A percentile compares a stretch with the other conserved stretches of the same genome.
phyloP scores from a whole-genome alignment of 1,140 invertebrate species.

The Drosophila parabipectinata region DNA sequence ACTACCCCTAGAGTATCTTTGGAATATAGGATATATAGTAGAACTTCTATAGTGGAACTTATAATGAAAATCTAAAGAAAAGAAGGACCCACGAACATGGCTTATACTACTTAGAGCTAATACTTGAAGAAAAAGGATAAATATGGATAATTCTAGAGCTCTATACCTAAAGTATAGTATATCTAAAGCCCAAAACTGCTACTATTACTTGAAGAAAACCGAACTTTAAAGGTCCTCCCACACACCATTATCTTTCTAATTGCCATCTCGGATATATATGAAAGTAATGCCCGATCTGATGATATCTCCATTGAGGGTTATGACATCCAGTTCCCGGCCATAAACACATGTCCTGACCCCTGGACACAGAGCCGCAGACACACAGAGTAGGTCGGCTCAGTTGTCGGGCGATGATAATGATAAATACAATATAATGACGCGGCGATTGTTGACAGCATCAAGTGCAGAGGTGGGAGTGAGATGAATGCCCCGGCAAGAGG shows the following conservation, averaged over 20 bases:
- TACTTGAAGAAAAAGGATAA: too few species aligned
- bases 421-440: slow-evolving; percentile 80
- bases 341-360: slow-evolving; percentile 10
- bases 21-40: too few species aligned
- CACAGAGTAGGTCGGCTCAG: slow-evolving; percentile 7
- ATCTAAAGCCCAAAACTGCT: too few species aligned
- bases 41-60: too few species aligned
- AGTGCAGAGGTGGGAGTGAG: slow-evolving; percentile 42
- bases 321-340: background rate
- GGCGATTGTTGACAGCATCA: slow-evolving; percentile 74
- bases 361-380: background rate
- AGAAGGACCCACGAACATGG: too few species aligned
- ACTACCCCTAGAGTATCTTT: too few species aligned
- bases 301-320: slow-evolving; percentile 1
- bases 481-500: slow-evolving; percentile 2
- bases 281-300: slow-evolving; percentile 2
- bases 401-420: slow-evolving; percentile 57
- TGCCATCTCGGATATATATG: background rate
- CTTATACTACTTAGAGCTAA: too few species aligned
- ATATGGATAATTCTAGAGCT: too few species aligned
- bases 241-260: background rate
- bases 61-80: too few species aligned
- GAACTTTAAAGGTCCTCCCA: too few species aligned
- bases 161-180: too few species aligned
- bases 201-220: too few species aligned